These are phyloP conservation scores for Hypocryptadius cinnamomeus DNA, from an alignment of 2,113 vertebrate species.

Conservation along the genomic window DNA sequence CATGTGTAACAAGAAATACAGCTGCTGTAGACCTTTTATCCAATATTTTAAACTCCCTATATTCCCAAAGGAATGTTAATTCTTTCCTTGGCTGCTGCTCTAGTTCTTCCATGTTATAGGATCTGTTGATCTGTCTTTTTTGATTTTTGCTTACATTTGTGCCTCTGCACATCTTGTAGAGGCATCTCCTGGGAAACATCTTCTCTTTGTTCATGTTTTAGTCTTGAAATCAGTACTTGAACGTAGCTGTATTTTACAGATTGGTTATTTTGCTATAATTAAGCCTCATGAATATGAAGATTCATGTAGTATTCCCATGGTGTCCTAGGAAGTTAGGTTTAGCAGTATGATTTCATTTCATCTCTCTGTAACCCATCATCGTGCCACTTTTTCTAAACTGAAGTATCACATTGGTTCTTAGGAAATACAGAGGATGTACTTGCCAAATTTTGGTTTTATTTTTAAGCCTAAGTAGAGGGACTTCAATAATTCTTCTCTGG, in stretches of 20 bases:
- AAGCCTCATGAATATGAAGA: conserved; percentile 77
- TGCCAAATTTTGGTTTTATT: not conserved
- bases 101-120: not conserved
- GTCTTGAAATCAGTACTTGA: conserved; percentile 63
- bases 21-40: not conserved
- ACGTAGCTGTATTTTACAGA: conserved; percentile 65
- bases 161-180: not conserved
- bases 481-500: not conserved
- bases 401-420: not conserved
- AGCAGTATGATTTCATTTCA: conserved; percentile 36
- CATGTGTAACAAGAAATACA: not conserved
- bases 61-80: not conserved
- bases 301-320: conserved; percentile 54
- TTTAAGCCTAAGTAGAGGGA: not conserved
- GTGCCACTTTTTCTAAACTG: conserved; percentile 21
- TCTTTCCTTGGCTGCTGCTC: not conserved
- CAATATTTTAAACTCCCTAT: not conserved
- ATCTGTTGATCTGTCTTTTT: conserved; percentile 22
- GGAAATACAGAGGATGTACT: not conserved
- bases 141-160: conserved; percentile 26
- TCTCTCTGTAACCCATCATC: conserved; percentile 27
- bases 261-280: conserved; percentile 74
- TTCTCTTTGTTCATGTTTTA: conserved; percentile 63
- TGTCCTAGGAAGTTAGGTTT: conserved; percentile 20
- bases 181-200: conserved; percentile 49